These are phyloP conservation scores for Sinonovacula constricta DNA, from an alignment of 1,140 invertebrate species.

Conservation along the genomic window DNA sequence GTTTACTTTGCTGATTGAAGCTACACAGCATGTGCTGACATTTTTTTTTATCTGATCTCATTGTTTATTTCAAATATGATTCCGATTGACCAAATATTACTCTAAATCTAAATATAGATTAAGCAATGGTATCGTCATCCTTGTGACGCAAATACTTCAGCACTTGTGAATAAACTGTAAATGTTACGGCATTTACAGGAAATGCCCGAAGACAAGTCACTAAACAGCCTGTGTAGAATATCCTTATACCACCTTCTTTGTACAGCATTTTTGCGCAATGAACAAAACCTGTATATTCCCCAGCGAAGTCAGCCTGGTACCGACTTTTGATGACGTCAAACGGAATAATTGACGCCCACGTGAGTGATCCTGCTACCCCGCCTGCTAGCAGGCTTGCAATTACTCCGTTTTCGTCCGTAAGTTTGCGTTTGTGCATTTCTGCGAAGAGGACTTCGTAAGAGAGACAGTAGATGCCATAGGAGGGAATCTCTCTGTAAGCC, in stretches of 20 bases:
- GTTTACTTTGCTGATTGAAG: too few species aligned
- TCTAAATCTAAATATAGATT: too few species aligned
- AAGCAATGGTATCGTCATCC: too few species aligned
- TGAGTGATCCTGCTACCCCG: constrained; percentile 81
- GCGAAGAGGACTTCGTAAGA: constrained; percentile 80
- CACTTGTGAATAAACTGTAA: constrained; percentile 81
- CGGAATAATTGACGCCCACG: constrained; percentile 78
- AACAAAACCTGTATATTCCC: constrained; percentile 64
- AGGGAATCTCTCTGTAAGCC: constrained; percentile 80
- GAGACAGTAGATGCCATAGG: constrained; percentile 84
- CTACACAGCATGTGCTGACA: too few species aligned
- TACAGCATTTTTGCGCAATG: constrained; percentile 71
- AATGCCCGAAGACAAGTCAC: constrained; percentile 75
- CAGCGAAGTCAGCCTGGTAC: constrained; percentile 74
- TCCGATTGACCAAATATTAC: too few species aligned
- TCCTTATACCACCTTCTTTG: constrained; percentile 66
- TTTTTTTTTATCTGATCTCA: too few species aligned
- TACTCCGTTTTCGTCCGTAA: constrained; percentile 55
- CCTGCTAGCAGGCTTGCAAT: constrained; percentile 79
- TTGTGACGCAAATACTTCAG: constrained; percentile 34
- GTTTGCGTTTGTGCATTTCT: constrained; percentile 38
- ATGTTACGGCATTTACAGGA: constrained; percentile 77
- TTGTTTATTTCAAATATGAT: too few species aligned
- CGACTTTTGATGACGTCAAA: constrained; percentile 80
- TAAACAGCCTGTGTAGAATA: constrained; percentile 75